Base-by-base conservation (phyloP, 2,888 invertebrate genomes). In the Plebejus argus region DNA sequence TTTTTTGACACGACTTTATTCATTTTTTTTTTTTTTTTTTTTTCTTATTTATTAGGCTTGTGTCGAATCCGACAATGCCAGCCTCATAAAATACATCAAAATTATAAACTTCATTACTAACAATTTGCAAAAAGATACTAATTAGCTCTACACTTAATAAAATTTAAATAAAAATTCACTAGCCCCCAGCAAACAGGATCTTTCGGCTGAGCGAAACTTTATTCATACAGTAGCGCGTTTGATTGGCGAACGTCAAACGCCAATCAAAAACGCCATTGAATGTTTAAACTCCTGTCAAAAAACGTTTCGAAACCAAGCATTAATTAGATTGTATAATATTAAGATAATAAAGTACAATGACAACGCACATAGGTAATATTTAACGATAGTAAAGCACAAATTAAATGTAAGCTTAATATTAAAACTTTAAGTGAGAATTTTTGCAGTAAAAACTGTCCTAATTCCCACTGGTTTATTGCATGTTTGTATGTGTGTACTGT, bases 341-440 rank as follows among this genome's bases (percentile, higher is more conserved):
- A n/a, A 61, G 76, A n/a, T 76, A 75, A 76, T 1, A 70, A 76
- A 79, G 79, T 79, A 80, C 76, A 78, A 80, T 77, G 76, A 53
- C 15, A 76, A 80, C 76, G 79, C 78, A 78, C 77, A 78, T 79
- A 28, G 28, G 1, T 28, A 79, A 78, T 77, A 76, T 78, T 49
- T 74, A 39, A 49, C 35, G 23, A 49, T 28, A 71, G 71, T 71
- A 8, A 20, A 28, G 53, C 74, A 74, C 74, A 74, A 74, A 74
- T 6, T 53, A 74, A 49, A 8, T 49, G 53, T 74, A 74, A 49
- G 49, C 49, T 33, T 28, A 33, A 33, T 33, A 66, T 66, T 28
- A 28, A 20, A 12, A 72, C 0, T 18, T 18, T 49, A 74, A 18
- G 20, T 39, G 49, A 23, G 49, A 28, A 45, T 20, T 53, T 49